These are phyloP conservation scores for Spialia ferax DNA, from an alignment of 2,888 invertebrate species.

Conservation along the genomic window DNA sequence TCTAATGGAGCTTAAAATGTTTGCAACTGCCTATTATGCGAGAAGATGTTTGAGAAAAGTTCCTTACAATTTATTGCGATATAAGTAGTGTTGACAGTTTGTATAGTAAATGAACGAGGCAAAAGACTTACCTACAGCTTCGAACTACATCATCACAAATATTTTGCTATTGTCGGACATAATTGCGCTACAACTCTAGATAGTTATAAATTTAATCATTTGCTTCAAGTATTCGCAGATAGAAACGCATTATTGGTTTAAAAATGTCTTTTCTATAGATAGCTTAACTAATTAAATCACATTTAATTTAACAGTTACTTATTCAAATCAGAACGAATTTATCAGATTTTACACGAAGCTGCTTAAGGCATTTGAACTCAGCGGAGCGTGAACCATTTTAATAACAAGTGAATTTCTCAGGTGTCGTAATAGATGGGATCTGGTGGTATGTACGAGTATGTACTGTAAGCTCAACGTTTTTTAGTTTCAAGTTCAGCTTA, in stretches of 20 bases:
- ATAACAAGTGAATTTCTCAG: conserved; percentile 43
- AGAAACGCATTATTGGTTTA: background rate
- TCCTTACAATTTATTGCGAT: background rate
- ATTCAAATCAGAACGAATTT: conserved; percentile 30
- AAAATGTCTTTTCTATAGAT: too few species aligned
- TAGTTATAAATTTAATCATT: background rate
- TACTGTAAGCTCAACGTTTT: conserved; percentile 32
- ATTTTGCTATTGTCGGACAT: background rate
- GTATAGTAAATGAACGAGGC: conserved; percentile 1
- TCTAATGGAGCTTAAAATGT: conserved; percentile 63
- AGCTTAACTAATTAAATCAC: conserved; percentile 5
- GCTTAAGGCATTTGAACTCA: conserved; percentile 43
- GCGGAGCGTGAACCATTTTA: conserved; percentile 44
- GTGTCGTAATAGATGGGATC: conserved; percentile 40
- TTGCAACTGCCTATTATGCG: conserved; percentile 42
- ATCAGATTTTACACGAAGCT: conserved; percentile 43
- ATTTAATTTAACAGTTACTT: conserved; percentile 28
- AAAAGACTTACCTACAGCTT: background rate
- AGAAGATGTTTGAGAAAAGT: conserved; percentile 12
- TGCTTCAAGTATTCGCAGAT: background rate
- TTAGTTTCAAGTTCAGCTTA: conserved; percentile 34
- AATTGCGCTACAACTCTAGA: background rate
- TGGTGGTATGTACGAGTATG: conserved; percentile 43
- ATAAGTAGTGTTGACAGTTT: conserved; percentile 15
- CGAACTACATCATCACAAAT: background rate